A percentile compares a stretch with the other conserved stretches of the same genome.
Evolutionary conservation across 92 coral and sea anemone genomes (phyloP).

Genomic region (Anthopleura xanthogrammica): DNA sequence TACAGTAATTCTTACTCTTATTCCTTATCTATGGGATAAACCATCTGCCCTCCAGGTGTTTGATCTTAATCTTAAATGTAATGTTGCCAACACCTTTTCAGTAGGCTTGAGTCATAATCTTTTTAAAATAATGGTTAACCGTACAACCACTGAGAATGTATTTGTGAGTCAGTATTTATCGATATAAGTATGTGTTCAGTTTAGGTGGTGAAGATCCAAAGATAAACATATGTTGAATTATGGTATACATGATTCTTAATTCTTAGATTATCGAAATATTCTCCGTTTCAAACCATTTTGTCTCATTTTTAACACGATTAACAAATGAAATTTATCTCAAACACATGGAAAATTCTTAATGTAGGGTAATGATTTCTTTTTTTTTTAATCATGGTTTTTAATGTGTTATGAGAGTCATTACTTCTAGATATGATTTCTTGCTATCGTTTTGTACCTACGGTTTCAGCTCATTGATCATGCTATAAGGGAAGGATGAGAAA

Average conservation of each 20-base stretch:
- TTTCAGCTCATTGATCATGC: too few relatives aligned
- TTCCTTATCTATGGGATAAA: not conserved
- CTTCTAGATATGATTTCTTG: too few relatives aligned
- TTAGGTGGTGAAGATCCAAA: not conserved
- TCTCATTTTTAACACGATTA: not conserved
- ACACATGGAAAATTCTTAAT: not conserved
- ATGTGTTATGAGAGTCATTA: not conserved
- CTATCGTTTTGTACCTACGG: too few relatives aligned
- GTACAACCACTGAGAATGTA: not conserved
- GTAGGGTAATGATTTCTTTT: not conserved
- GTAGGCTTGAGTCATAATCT: not conserved
- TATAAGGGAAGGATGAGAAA: too few relatives aligned
- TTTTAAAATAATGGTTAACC: slow-evolving; percentile 16
- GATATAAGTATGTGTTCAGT: not conserved
- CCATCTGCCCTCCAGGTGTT: not conserved
- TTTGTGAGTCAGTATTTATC: not conserved
- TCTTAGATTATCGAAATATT: too few relatives aligned
- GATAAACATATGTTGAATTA: not conserved
- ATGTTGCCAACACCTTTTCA: not conserved
- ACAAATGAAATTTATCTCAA: not conserved
- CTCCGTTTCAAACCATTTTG: too few relatives aligned
- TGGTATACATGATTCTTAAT: not conserved
- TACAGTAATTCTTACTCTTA: too few relatives aligned
- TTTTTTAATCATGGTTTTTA: not conserved
- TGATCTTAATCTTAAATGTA: not conserved